A percentile compares a stretch with the other conserved stretches of the same genome.
Evolutionary conservation across 2,888 invertebrate genomes (phyloP).

Genomic region (Coremacera marginata): DNA sequence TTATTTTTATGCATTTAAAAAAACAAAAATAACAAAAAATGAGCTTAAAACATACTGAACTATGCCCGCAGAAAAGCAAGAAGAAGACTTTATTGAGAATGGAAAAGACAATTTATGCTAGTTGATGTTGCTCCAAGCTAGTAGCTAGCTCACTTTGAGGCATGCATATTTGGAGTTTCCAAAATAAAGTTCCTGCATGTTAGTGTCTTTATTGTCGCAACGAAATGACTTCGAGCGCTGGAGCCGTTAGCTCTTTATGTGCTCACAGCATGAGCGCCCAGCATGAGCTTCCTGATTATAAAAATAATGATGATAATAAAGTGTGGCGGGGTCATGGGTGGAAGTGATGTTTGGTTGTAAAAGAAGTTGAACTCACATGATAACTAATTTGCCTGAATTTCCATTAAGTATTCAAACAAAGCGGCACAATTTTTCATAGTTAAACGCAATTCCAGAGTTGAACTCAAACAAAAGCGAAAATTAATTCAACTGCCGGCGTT

Average conservation of each 20-base stretch:
- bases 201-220: background rate
- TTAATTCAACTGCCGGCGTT: constrained; percentile 6
- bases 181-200: background rate
- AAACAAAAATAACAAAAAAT: too few species aligned
- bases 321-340: background rate
- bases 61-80: too few species aligned
- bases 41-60: too few species aligned
- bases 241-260: too few species aligned
- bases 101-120: background rate
- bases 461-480: constrained; percentile 21
- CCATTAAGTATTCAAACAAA: constrained; percentile 27
- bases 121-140: too few species aligned
- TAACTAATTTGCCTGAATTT: constrained; percentile 27
- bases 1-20: too few species aligned
- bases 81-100: background rate
- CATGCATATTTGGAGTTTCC: too few species aligned
- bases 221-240: background rate
- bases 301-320: background rate
- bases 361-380: constrained; percentile 7
- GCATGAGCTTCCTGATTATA: background rate
- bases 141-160: too few species aligned
- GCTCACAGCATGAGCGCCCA: background rate
- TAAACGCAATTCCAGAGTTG: constrained; percentile 16
- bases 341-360: background rate
- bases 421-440: constrained; percentile 20